Base-by-base conservation (phyloP, 2,797 vertebrate species). In the Synanceia verrucosa region DNA sequence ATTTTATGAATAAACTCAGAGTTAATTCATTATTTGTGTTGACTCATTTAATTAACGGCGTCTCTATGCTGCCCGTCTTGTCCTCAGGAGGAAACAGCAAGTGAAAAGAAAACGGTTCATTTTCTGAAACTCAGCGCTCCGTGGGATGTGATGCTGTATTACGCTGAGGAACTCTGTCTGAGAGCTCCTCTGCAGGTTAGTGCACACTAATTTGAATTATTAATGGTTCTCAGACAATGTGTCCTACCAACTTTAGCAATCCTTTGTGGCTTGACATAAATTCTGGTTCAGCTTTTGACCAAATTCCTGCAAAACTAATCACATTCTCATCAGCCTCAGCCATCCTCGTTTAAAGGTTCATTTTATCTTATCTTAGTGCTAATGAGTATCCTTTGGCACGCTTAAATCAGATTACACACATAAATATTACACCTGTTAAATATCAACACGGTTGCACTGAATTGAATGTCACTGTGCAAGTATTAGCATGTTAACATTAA, bases 101-200 rank as follows among this genome's bases (percentile, higher is more conserved):
- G 92, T 37, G 92, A 94, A 56, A 92, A 89, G 84, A 94, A 89
- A 78, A 93, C 92, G 1, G 84, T 94, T n/a, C 91, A 93, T 70
- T 95, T 93, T 67, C 65, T 95, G 79, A 94, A 95, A 76, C 89
- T 95, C 4, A 94, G 89, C 1, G 91, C 92, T 24, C 94, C 93
- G 1, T 94, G 95, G 94, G 93, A 94, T 19, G 89, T 94, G 65
- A 50, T 94, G 79, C 86, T 93, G 44, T 94, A 78, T 72, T 94
- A 93, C 1, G 94, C 94, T 0, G 94, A 94, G 73, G 94, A 95
- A 62, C 92, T 95, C 60, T 91, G 91, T 68, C 84, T 94, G 31
- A 90, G 94, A 84, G 94, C 94, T 1, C 93, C 93, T 2, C 56
- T 95, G 19, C 93, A 95, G 94, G 94, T 95, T 19, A 72, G 73